Conservation (phyloP, 2,888 invertebrate genomes). For the Deilephila elpenor region DNA sequence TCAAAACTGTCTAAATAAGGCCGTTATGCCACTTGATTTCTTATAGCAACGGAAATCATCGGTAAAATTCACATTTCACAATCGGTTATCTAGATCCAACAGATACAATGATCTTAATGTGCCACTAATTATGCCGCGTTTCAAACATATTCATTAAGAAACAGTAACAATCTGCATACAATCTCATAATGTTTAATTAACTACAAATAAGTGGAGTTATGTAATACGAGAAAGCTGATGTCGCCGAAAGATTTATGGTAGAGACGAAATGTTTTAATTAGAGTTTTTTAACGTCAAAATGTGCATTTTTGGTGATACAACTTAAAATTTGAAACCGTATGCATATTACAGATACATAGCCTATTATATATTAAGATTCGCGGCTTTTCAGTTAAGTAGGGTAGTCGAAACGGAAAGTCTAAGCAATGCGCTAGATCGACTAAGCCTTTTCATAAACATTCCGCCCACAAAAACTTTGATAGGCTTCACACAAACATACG, state of each 20-base stretch:
- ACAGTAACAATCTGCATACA: background rate
- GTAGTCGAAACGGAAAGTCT: no score
- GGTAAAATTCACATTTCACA: no score
- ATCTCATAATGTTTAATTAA: conserved; percentile 4
- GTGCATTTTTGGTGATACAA: background rate
- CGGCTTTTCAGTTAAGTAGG: no score
- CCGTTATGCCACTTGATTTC: no score
- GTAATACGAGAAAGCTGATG: background rate
- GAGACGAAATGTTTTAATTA: background rate
- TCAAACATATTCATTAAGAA: background rate
- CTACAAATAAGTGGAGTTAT: background rate
- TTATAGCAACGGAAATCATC: no score
- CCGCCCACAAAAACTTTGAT: no score
- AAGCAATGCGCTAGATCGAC: no score
- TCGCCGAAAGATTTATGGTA: background rate
- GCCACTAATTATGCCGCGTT: background rate
- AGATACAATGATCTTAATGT: background rate
- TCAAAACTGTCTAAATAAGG: no score
- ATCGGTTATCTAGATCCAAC: background rate
- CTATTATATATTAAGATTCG: no score
- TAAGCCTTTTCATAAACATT: no score
- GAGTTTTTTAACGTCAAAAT: background rate
- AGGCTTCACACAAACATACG: no score
- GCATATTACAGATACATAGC: no score
- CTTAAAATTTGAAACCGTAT: background rate